phyloP scores from a whole-genome alignment of 2,888 invertebrate species.

The Matsumyia berberina region DNA sequence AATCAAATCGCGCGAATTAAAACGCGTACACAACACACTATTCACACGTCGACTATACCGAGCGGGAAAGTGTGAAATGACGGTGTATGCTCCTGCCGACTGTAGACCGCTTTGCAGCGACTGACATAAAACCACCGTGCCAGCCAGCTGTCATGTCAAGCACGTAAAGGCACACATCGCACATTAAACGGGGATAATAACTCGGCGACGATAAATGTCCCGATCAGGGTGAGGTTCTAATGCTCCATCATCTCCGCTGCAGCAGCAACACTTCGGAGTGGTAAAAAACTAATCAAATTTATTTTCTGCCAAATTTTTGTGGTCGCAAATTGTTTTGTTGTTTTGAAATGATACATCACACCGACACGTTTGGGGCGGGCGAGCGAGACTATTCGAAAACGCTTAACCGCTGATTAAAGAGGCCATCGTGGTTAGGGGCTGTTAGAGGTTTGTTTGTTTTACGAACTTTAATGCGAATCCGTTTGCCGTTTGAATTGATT shows the following conservation, averaged over 20 bases:
- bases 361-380: slow-evolving; percentile 1
- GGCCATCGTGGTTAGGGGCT: slow-evolving; percentile 67
- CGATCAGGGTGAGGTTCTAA: slow-evolving; percentile 26
- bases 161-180: slow-evolving; percentile 58
- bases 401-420: slow-evolving; percentile 74
- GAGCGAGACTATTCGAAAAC: slow-evolving; percentile 62
- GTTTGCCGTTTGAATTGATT: slow-evolving; percentile 63
- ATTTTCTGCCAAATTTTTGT: slow-evolving; percentile 73
- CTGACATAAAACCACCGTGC: slow-evolving; percentile 32
- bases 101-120: slow-evolving; percentile 2
- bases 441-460: slow-evolving; percentile 73
- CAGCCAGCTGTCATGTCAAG: slow-evolving; percentile 59
- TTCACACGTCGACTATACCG: slow-evolving; percentile 14
- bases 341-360: slow-evolving; percentile 55
- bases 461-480: slow-evolving; percentile 41
- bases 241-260: background rate
- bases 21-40: slow-evolving; percentile 27
- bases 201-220: background rate
- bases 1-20: slow-evolving; percentile 67
- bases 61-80: slow-evolving; percentile 16
- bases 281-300: slow-evolving; percentile 65
- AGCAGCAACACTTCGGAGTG: background rate
- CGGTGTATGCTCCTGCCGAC: no score
- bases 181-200: slow-evolving; percentile 46
- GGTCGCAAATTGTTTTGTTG: slow-evolving; percentile 68